Conservation (phyloP, 1,140 invertebrate species). For the Lasioglossum baleicum region DNA sequence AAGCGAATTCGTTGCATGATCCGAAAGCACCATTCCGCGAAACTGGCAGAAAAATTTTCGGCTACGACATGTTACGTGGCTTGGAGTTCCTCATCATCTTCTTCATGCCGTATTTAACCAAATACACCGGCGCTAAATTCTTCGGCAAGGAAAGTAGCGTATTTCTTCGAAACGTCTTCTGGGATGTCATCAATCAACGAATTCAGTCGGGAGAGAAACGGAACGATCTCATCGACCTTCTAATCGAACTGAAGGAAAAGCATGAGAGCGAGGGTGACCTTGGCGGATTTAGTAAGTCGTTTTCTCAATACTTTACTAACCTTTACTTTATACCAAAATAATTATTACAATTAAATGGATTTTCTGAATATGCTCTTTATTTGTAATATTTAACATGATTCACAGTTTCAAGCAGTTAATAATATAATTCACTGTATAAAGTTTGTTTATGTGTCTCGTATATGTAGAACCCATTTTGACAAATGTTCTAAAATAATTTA, state of each 20-base stretch:
- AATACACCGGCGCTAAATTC: constrained; percentile 58
- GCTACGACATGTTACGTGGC: constrained; percentile 50
- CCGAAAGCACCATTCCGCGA: constrained; percentile 71
- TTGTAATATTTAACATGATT: no score
- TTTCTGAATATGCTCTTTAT: no score
- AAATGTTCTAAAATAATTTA: no score
- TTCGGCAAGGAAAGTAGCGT: constrained; percentile 57
- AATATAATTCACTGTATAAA: no score
- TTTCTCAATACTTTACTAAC: not conserved
- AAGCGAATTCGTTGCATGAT: constrained; percentile 81
- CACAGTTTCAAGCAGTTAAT: no score
- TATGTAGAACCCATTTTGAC: no score
- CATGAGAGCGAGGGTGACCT: not conserved
- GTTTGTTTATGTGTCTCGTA: no score
- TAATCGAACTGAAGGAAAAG: constrained; percentile 72
- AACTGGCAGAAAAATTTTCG: constrained; percentile 65
- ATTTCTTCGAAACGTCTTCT: constrained; percentile 72
- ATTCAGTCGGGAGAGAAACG: constrained; percentile 63
- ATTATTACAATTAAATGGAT: no score
- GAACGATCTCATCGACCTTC: constrained; percentile 77
- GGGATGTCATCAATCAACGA: constrained; percentile 70
- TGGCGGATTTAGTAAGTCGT: constrained; percentile 52
- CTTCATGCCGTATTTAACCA: constrained; percentile 68
- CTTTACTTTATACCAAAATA: not conserved
- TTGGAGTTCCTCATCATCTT: constrained; percentile 71